Conservation (phyloP, 1,140 invertebrate species). For the Sminthurides bifidus region DNA sequence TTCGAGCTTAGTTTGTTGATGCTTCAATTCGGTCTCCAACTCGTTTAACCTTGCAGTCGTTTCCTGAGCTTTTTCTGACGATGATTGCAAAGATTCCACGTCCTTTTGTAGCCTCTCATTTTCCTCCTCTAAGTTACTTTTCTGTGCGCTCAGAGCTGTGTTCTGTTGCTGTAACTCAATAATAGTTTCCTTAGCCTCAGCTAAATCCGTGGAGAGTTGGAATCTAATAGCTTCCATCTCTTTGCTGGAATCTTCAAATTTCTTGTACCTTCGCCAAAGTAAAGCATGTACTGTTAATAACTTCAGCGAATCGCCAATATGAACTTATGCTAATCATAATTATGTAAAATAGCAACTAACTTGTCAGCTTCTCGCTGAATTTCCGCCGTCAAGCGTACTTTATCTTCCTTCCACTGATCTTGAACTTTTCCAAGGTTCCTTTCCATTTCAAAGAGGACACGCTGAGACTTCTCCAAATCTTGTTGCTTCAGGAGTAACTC, state of each 20-base stretch:
- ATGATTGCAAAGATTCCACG: too few species aligned
- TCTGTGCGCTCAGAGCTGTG: too few species aligned
- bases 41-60: too few species aligned
- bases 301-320: not conserved
- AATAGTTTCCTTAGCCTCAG: constrained; percentile 45
- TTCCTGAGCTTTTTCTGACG: too few species aligned
- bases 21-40: too few species aligned
- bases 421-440: constrained; percentile 13
- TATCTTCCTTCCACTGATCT: constrained; percentile 17
- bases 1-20: too few species aligned
- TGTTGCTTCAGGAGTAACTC: constrained; percentile 16
- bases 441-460: constrained; percentile 18
- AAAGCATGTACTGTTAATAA: not conserved
- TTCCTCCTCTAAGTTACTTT: too few species aligned
- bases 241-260: constrained; percentile 32
- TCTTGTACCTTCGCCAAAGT: not conserved
- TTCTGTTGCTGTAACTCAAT: too few species aligned
- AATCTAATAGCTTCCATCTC: constrained; percentile 40
- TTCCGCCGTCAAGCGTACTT: constrained; percentile 6
- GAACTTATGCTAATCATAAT: not conserved
- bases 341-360: not conserved
- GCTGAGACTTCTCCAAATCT: constrained; percentile 18
- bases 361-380: not conserved
- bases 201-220: constrained; percentile 45
- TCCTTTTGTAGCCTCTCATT: too few species aligned